Evolutionary conservation across 2,113 vertebrate genomes (phyloP), one percentile per base, ranked within the genome.

Genomic region (Lagopus muta): DNA sequence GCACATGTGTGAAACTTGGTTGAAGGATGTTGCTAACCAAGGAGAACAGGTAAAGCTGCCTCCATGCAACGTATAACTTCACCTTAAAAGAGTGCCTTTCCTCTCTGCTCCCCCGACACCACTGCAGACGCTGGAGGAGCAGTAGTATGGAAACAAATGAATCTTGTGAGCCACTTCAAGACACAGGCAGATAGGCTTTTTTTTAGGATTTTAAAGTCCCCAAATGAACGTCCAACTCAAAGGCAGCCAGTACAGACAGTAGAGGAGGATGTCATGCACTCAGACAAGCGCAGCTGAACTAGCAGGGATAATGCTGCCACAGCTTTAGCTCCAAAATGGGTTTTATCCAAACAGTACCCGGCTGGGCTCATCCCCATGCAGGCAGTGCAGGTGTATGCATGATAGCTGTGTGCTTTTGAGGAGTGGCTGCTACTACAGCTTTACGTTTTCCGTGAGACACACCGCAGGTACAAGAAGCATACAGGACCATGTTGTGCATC

Each of bases 221-320:
- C 73, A 92, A 82, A 75, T 25, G 69, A 90, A 57, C 40, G 76
- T 40, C 54, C 48, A 57, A 79, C 74, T 48, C 70, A 93, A 82
- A 93, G 65, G 36, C 61, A 79, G 69, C 6, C 13, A 30, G 70
- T 10, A 13, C 65, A 69, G 70, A 69, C 1, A 17, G 57, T 48
- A 66, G 17, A 89, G 77, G 38, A 82, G 82, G 45, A 90, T 70
- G 74, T 76, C 84, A 65, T 60, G 69, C 43, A 48, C 70, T 75
- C 77, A 69, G 82, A 89, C 12, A 32, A n/a, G 17, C 19, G 25
- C 21, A 2, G 57, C 11, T 30, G 50, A 67, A 58, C 64, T 48
- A 80, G 78, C 32, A 48, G 70, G 27, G 67, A 61, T 45, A 79
- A 18, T 4, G 62, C 77, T 87, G 70, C 47, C 24, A 62, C 71